A percentile compares a stretch with the other conserved stretches of the same genome.
Conservation (phyloP, 2,113 vertebrate genomes). For the Ranitomeya imitator region DNA sequence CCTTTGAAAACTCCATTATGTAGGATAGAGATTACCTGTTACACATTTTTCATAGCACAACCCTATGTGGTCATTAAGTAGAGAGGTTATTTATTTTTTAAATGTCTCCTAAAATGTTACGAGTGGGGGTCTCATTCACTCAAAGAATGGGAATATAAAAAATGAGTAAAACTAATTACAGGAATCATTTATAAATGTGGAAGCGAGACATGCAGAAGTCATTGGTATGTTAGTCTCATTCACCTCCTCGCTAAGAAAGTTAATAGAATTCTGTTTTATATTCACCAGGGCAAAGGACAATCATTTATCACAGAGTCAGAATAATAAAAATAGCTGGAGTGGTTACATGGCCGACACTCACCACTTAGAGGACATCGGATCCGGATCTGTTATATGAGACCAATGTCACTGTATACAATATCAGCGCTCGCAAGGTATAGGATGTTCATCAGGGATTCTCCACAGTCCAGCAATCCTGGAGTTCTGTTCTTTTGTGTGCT, state of each 20-base stretch:
- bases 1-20: no score
- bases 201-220: background rate
- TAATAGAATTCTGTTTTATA: constrained; percentile 39
- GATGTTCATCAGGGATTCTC: background rate
- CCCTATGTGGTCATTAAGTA: no score
- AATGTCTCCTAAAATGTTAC: no score
- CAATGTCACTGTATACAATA: background rate
- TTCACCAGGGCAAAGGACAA: constrained; percentile 40
- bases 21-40: no score
- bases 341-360: background rate
- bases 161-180: background rate
- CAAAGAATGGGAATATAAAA: no score
- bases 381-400: background rate
- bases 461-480: background rate
- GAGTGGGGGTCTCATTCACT: no score
- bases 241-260: constrained; percentile 17
- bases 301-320: constrained; percentile 16
- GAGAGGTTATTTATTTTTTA: no score
- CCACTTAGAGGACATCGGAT: background rate
- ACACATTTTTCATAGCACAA: no score
- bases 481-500: background rate
- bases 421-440: background rate
- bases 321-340: background rate
- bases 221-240: background rate
- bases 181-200: background rate